Conservation (phyloP, 2,888 invertebrate genomes). For the Philereme transversata region DNA sequence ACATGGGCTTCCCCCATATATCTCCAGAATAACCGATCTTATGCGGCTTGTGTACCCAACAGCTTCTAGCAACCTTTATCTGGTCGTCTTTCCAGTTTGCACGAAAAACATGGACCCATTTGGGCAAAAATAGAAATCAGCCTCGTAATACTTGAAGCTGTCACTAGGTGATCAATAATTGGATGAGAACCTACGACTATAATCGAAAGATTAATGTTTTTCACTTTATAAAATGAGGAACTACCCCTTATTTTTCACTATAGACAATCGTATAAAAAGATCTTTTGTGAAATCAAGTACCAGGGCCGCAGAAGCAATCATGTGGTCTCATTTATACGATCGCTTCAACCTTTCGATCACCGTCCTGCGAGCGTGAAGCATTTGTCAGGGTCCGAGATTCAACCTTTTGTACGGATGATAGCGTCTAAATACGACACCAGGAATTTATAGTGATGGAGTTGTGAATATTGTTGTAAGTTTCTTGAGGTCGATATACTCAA, state of each 20-base stretch:
- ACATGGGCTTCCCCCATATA: too few relatives aligned
- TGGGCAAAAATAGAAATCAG: too few relatives aligned
- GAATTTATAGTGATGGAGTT: constrained; percentile 10
- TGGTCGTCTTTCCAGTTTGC: too few relatives aligned
- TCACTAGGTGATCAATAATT: too few relatives aligned
- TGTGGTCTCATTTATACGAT: constrained; percentile 28
- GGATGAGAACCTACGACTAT: too few relatives aligned
- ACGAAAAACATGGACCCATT: too few relatives aligned
- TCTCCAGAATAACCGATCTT: too few relatives aligned
- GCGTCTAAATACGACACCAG: constrained; percentile 9
- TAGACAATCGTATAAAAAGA: constrained; percentile 7
- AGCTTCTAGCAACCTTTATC: too few relatives aligned
- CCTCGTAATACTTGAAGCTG: too few relatives aligned
- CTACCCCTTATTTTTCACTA: neutral
- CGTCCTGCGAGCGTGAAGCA: constrained; percentile 11
- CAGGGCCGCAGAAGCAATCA: constrained; percentile 34
- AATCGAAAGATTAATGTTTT: too few relatives aligned
- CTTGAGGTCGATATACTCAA: neutral
- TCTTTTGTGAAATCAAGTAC: constrained; percentile 18
- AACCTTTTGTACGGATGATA: constrained; percentile 20
- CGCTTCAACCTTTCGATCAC: constrained; percentile 26
- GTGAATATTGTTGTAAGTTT: neutral
- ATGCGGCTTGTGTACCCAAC: too few relatives aligned
- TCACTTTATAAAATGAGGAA: neutral
- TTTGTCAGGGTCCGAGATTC: constrained; percentile 21